Base-by-base conservation (phyloP, 2,888 invertebrate genomes). In the Lepidocyrtinus sp. region DNA sequence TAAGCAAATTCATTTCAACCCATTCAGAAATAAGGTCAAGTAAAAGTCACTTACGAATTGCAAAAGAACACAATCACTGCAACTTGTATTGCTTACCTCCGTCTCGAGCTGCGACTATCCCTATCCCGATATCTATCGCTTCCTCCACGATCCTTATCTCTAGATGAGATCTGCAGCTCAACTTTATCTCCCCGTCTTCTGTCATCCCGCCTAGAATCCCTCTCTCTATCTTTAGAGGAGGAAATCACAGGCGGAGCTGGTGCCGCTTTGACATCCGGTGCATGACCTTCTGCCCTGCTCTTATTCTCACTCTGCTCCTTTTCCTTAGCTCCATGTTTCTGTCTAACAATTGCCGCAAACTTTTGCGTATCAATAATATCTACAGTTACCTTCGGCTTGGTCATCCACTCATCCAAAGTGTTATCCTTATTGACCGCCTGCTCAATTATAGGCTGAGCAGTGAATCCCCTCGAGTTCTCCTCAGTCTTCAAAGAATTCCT, bases 331-430 rank as follows among this genome's bases (percentile, higher is more conserved):
- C 82, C 84, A 72, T 85, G 85, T 46, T 86, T 86, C 62, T 87
- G 85, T 22, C 85, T 82, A 27, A 87, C 83, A 59, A 87, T 87
- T 22, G 82, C 86, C 12, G 86, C 86, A 83, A 87, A 87, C 73
- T 87, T 87, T 75, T 87, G 86, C 5, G 86, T 85, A 71, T 87
- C 86, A 65, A 86, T 82, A 36, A 82, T 73, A 77, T 86, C 86
- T 36, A 87, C 45, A 55, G 82, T 61, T 21, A 85, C 84, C 68
- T 86, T 85, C 2, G 85, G 84, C 45, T 83, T 83, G 25, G 50
- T 82, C 85, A 86, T 86, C 86, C 86, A 87, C 27, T 87, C 86
- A 21, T 87, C 86, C 7, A 87, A 75, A 50, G 80, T 80, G 27
- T 81, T 68, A 25, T 76, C 77, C 59, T 81, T 78, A 17, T 69